phyloP scores from a whole-genome alignment of 2,113 vertebrate species.

The Archocentrus centrarchus region DNA sequence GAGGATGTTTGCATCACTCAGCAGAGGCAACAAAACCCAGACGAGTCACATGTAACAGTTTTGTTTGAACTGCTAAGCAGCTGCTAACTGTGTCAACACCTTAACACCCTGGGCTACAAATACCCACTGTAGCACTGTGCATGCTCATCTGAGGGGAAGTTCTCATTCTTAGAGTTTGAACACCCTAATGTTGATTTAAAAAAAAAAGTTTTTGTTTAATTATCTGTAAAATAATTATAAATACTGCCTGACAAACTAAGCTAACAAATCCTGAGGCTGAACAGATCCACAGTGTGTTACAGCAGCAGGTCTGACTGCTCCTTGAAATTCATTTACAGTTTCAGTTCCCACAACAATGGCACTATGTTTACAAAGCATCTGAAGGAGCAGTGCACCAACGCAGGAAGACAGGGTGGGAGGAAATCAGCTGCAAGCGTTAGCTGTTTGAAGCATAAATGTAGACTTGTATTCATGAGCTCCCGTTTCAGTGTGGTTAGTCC shows the following conservation, averaged over 20 bases:
- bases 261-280: neutral
- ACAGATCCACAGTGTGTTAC: neutral
- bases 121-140: neutral
- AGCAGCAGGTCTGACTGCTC: neutral
- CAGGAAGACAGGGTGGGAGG: constrained; percentile 1
- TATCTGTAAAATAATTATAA: neutral
- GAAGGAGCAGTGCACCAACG: neutral
- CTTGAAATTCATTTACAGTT: neutral
- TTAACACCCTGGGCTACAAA: neutral
- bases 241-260: neutral
- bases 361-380: constrained; percentile 14
- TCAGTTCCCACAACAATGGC: constrained; percentile 15
- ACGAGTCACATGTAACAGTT: neutral
- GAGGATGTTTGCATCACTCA: neutral
- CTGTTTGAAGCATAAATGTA: neutral
- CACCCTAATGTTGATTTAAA: neutral
- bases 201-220: neutral
- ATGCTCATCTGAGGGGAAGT: neutral
- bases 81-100: neutral
- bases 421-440: constrained; percentile 2
- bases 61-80: neutral
- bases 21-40: neutral
- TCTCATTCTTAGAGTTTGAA: neutral
- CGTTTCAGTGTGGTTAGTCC: neutral
- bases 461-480: neutral